Evolutionary conservation across 2,888 invertebrate species (phyloP).

Genomic region (Leptinotarsa peninsularis): DNA sequence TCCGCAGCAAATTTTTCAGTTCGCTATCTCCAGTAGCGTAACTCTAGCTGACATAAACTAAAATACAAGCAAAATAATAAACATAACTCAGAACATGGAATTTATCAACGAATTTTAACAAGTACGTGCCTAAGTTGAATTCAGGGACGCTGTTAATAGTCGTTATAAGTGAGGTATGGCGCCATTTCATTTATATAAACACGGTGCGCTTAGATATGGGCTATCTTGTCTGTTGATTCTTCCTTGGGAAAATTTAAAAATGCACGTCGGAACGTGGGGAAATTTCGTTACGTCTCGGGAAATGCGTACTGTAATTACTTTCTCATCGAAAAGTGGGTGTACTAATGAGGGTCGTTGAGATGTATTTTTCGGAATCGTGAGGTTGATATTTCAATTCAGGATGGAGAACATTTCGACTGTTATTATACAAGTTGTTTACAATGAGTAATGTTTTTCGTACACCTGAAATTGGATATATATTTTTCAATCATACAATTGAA

Average conservation of each 20-base stretch:
- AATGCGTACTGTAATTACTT: slow-evolving; percentile 1
- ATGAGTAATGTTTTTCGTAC: no score
- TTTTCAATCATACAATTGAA: no score
- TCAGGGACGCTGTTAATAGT: slow-evolving; percentile 65
- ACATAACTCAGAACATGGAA: slow-evolving; percentile 59
- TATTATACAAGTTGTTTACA: no score
- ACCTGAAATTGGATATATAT: no score
- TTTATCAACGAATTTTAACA: slow-evolving; percentile 64
- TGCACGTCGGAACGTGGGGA: slow-evolving; percentile 34
- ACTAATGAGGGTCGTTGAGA: slow-evolving; percentile 20
- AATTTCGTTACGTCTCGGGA: slow-evolving; percentile 22
- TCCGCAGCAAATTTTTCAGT: neutral
- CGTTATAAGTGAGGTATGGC: slow-evolving; percentile 67
- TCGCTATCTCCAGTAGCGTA: neutral
- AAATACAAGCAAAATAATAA: slow-evolving; percentile 30
- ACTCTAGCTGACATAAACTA: slow-evolving; percentile 21
- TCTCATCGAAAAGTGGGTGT: slow-evolving; percentile 4
- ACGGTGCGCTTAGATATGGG: slow-evolving; percentile 58
- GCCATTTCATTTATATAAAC: slow-evolving; percentile 69
- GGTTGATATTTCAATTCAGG: neutral
- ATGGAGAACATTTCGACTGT: neutral
- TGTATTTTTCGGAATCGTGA: neutral
- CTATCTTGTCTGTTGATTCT: slow-evolving; percentile 56
- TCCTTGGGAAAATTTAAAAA: slow-evolving; percentile 47
- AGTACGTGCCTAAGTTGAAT: slow-evolving; percentile 64